These are phyloP conservation scores for Notospermus geniculatus DNA, from an alignment of 1,140 invertebrate genomes.

Conservation along the genomic window DNA sequence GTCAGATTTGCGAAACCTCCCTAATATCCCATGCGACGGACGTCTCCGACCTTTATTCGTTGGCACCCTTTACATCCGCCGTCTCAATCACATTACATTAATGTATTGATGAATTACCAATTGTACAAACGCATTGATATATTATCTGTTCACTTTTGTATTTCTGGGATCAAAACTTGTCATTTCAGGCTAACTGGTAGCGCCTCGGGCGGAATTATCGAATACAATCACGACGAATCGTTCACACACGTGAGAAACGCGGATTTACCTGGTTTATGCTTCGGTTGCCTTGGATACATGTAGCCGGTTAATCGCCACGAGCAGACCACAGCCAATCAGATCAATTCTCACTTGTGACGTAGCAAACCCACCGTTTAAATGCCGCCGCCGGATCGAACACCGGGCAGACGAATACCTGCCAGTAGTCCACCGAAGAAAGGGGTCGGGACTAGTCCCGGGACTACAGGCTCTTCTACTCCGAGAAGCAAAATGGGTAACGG, in stretches of 20 bases:
- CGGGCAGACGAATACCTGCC: not conserved
- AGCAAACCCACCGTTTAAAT: not conserved
- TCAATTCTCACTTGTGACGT: not conserved
- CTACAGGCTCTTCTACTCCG: not conserved
- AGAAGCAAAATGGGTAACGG: slow-evolving; percentile 48
- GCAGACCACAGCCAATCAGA: slow-evolving; percentile 6
- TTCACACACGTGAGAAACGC: not conserved
- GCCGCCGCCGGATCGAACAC: not conserved
- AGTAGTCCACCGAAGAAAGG: not conserved
- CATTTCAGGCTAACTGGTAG: too few species aligned
- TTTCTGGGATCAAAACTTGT: too few species aligned
- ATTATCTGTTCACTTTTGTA: too few species aligned
- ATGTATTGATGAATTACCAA: too few species aligned
- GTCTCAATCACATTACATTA: too few species aligned
- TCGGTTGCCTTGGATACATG: not conserved
- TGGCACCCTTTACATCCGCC: too few species aligned
- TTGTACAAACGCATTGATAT: too few species aligned
- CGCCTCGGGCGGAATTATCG: too few species aligned
- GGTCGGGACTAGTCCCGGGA: slow-evolving; percentile 4
- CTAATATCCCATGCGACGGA: too few species aligned
- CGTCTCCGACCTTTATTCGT: too few species aligned
- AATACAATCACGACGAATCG: not conserved
- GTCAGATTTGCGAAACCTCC: too few species aligned
- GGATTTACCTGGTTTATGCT: not conserved
- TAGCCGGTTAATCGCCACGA: not conserved